Percentiles rank a stretch among this genome's conserved stretches.
These are phyloP conservation scores for Invenusta paracnida DNA, from an alignment of 2,888 invertebrate genomes.

Conservation along the genomic window DNA sequence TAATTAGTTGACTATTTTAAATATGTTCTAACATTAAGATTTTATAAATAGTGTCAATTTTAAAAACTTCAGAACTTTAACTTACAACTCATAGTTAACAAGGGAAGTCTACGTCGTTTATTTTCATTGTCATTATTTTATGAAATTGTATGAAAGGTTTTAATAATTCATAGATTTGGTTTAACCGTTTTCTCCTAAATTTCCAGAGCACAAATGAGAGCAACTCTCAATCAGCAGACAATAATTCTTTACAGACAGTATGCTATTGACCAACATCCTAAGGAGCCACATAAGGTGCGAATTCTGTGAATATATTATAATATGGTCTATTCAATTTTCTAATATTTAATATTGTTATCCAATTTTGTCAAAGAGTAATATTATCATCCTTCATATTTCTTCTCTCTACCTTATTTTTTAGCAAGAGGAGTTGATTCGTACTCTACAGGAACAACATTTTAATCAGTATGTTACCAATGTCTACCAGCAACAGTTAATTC, in stretches of 20 bases:
- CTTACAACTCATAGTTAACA: too few species aligned
- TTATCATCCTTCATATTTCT: not conserved
- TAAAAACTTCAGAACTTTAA: too few species aligned
- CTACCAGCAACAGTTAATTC: conserved; percentile 62
- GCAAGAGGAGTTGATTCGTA: conserved; percentile 85
- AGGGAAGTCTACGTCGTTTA: too few species aligned
- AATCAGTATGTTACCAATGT: conserved; percentile 96
- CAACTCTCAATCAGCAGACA: conserved; percentile 79
- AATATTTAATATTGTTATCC: not conserved
- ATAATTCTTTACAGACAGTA: conserved; percentile 75
- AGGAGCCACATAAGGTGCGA: conserved; percentile 66
- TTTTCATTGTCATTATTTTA: too few species aligned
- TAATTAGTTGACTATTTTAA: too few species aligned
- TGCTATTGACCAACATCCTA: conserved; percentile 80
- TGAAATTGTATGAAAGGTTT: too few species aligned
- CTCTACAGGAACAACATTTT: conserved; percentile 95
- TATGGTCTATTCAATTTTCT: too few species aligned
- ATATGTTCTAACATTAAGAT: too few species aligned
- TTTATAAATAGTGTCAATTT: too few species aligned
- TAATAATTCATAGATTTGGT: too few species aligned
- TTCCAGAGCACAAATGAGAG: conserved; percentile 72
- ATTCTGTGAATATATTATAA: too few species aligned
- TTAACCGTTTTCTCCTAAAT: too few species aligned
- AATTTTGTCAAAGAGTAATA: not conserved
- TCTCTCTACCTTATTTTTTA: conserved; percentile 62